phyloP scores from a whole-genome alignment of 2,113 vertebrate species.

The Paramisgurnus dabryanus region DNA sequence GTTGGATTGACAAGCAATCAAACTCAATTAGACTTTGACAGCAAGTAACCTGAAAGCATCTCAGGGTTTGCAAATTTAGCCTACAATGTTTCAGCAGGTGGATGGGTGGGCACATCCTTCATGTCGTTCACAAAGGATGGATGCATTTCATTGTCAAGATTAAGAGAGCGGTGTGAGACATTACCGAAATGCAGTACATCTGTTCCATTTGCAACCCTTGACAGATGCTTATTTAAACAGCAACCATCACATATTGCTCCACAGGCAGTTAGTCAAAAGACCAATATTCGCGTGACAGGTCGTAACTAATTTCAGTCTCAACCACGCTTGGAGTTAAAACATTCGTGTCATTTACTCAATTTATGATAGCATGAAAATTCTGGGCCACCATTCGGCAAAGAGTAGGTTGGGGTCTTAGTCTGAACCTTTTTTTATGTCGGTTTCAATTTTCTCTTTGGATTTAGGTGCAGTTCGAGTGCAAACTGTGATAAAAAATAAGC shows the following conservation, averaged over 20 bases:
- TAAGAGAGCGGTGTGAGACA: constrained; percentile 7
- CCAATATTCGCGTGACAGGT: constrained; percentile 31
- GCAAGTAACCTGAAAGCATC: constrained; percentile 49
- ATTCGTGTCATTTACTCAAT: constrained; percentile 35
- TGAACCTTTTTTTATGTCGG: not conserved
- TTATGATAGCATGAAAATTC: constrained; percentile 33
- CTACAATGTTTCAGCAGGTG: constrained; percentile 22
- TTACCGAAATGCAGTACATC: constrained; percentile 11
- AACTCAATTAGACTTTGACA: constrained; percentile 49
- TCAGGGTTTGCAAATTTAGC: constrained; percentile 44
- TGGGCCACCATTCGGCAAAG: not conserved
- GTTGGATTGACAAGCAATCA: constrained; percentile 51
- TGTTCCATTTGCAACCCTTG: constrained; percentile 19
- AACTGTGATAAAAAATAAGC: not conserved
- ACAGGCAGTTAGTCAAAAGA: constrained; percentile 44
- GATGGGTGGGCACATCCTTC: constrained; percentile 15
- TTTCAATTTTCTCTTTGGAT: constrained; percentile 1
- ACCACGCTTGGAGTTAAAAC: constrained; percentile 32
- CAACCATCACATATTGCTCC: constrained; percentile 38
- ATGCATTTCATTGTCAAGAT: constrained; percentile 46
- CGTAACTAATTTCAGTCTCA: constrained; percentile 41
- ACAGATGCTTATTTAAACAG: constrained; percentile 46
- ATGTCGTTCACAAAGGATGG: constrained; percentile 32
- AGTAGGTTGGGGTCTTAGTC: not conserved
- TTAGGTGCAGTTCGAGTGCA: not conserved